Percentiles rank a stretch among this genome's conserved stretches.
Evolutionary conservation across 2,113 vertebrate genomes (phyloP).

Genomic region (Sclerurus mexicanus): DNA sequence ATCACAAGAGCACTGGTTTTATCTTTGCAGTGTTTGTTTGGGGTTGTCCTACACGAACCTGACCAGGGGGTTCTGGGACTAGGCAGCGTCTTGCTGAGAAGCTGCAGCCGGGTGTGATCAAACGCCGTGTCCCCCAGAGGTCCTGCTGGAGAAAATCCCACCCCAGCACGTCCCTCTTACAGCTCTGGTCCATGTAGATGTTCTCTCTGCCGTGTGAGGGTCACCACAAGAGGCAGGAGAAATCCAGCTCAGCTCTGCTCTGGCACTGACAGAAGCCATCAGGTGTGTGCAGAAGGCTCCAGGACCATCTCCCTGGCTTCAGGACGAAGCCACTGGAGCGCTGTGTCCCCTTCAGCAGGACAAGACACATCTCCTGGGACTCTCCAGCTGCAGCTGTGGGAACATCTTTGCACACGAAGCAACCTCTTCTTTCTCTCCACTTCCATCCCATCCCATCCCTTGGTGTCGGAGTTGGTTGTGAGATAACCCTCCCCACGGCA

Average conservation of each 20-base stretch:
- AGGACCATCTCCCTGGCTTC: too few species aligned
- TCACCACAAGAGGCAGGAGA: neutral
- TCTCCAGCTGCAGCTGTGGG: too few species aligned
- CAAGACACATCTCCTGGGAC: too few species aligned
- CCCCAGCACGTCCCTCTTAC: neutral
- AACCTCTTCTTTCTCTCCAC: too few species aligned
- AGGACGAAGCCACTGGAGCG: too few species aligned
- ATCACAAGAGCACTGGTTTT: neutral
- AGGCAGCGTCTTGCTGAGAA: neutral
- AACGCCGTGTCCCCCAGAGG: neutral
- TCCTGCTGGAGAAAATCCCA: neutral
- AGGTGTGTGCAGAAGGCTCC: too few species aligned
- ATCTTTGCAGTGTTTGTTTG: neutral
- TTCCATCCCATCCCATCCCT: too few species aligned
- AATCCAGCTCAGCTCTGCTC: neutral
- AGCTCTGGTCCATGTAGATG: neutral
- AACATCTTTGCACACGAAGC: too few species aligned
- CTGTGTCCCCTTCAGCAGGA: too few species aligned
- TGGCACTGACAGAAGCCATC: neutral
- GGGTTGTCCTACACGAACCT: neutral
- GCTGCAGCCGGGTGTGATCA: neutral
- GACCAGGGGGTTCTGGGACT: neutral
- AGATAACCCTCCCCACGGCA: too few species aligned
- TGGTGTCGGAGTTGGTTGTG: too few species aligned
- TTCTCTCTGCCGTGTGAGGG: neutral